phyloP scores from a whole-genome alignment of 2,113 vertebrate species.

The Psilopsiagon aymara region DNA sequence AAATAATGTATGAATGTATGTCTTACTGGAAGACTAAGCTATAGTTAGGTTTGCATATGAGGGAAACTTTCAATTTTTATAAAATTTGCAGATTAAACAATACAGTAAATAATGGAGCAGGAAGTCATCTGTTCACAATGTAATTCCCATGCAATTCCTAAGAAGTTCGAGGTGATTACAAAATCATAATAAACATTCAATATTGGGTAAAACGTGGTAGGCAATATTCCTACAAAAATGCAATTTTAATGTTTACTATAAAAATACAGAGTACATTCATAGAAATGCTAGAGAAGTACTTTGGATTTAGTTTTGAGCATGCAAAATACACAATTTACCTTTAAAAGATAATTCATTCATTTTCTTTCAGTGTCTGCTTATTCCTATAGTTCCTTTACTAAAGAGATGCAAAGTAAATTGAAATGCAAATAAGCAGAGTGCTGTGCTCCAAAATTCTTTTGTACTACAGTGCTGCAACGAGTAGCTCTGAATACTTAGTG shows the following conservation, averaged over 20 bases:
- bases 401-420: conserved; percentile 10
- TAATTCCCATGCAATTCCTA: not conserved
- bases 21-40: not conserved
- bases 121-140: not conserved
- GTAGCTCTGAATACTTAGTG: conserved; percentile 35
- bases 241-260: not conserved
- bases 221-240: not conserved
- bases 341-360: not conserved
- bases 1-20: not conserved
- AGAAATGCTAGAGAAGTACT: not conserved
- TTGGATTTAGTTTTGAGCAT: not conserved
- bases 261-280: not conserved
- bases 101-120: not conserved
- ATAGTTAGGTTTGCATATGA: not conserved
- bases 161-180: not conserved
- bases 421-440: conserved; percentile 51
- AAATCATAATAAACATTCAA: not conserved
- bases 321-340: not conserved
- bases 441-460: conserved; percentile 37
- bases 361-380: not conserved
- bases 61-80: not conserved
- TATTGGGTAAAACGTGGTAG: not conserved
- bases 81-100: not conserved
- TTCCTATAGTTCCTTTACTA: not conserved
- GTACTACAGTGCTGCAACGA: not conserved